These are phyloP conservation scores for Lamproptera curius DNA, from an alignment of 2,888 invertebrate species.

Conservation along the genomic window DNA sequence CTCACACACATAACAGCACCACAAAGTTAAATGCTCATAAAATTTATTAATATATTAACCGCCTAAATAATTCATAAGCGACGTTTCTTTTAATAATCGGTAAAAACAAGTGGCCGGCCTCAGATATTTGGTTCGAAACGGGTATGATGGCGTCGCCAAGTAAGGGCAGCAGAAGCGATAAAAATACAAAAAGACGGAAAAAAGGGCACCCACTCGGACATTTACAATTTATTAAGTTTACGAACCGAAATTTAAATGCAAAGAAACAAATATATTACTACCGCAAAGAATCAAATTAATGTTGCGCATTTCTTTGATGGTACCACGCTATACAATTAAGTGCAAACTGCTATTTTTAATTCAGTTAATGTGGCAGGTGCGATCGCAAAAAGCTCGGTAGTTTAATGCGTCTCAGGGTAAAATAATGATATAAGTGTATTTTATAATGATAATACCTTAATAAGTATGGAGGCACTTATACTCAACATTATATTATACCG, in stretches of 20 bases:
- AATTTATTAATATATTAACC: not conserved
- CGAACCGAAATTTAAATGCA: conserved; percentile 1
- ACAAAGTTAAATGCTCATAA: too few species aligned
- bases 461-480: conserved; percentile 14
- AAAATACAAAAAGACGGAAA: not conserved
- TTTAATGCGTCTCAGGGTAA: conserved; percentile 10
- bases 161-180: not conserved
- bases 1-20: too few species aligned
- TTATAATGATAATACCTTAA: conserved; percentile 20
- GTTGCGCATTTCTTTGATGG: conserved; percentile 14
- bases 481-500: conserved; percentile 3
- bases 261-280: conserved; percentile 3
- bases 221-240: conserved; percentile 5
- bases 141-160: not conserved
- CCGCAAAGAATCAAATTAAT: conserved; percentile 15
- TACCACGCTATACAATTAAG: conserved; percentile 17
- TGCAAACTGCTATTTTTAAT: conserved; percentile 21
- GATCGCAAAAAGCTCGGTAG: conserved; percentile 20
- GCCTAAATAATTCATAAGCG: conserved; percentile 3
- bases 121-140: not conserved
- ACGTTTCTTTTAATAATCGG: conserved; percentile 1
- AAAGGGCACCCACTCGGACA: not conserved
- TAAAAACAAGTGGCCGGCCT: not conserved
- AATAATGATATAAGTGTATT: conserved; percentile 18
- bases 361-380: conserved; percentile 20